phyloP scores from a whole-genome alignment of 2,113 vertebrate species.

The Clarias magur region DNA sequence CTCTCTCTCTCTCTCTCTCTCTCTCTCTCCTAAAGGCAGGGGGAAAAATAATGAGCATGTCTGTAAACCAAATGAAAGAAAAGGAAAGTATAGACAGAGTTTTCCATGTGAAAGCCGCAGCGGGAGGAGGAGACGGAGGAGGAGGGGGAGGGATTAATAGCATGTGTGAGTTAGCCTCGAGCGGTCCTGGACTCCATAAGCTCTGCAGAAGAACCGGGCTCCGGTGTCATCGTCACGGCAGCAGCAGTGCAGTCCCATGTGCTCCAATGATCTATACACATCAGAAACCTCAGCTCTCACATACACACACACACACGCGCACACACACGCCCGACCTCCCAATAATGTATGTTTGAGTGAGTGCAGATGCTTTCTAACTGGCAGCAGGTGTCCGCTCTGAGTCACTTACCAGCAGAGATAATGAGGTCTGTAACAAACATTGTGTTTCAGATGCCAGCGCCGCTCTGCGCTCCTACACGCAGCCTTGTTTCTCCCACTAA shows the following conservation, averaged over 20 bases:
- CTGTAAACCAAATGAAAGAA: conserved; percentile 49
- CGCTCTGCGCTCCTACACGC: neutral
- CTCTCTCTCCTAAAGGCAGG: conserved; percentile 44
- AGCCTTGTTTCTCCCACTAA: neutral
- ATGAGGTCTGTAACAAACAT: conserved; percentile 25
- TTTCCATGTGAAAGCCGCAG: conserved; percentile 41
- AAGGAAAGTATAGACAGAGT: conserved; percentile 39
- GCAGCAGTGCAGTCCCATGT: conserved; percentile 35
- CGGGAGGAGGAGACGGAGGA: neutral
- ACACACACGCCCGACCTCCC: conserved; percentile 22
- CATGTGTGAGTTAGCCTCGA: conserved; percentile 38
- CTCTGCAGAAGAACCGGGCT: conserved; percentile 27
- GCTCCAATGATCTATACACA: conserved; percentile 14
- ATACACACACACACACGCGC: conserved; percentile 22
- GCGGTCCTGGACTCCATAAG: conserved; percentile 41
- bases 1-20: conserved; percentile 20
- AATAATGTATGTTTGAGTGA: conserved; percentile 32
- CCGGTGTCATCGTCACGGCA: conserved; percentile 36
- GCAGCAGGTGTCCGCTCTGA: conserved; percentile 44
- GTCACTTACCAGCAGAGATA: conserved; percentile 45
- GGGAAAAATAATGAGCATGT: conserved; percentile 39
- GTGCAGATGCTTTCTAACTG: conserved; percentile 43
- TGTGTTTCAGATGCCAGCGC: conserved; percentile 6
- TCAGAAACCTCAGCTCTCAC: conserved; percentile 10
- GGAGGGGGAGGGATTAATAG: conserved; percentile 22